A percentile compares a stretch with the other conserved stretches of the same genome.
These are phyloP conservation scores for Drosophila kepulauana DNA, from an alignment of 1,140 invertebrate genomes.

Conservation along the genomic window DNA sequence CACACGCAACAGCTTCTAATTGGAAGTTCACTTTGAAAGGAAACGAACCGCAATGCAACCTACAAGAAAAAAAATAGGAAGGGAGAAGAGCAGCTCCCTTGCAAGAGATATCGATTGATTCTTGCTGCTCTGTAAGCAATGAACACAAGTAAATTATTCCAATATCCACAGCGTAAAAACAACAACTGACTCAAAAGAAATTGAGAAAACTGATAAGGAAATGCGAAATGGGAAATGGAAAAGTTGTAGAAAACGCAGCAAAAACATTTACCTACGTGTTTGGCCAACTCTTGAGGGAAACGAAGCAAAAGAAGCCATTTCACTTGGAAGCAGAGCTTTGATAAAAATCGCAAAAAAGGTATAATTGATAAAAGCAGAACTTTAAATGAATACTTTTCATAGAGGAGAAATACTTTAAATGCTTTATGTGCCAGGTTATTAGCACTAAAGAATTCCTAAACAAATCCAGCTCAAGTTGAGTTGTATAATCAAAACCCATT, in stretches of 20 bases:
- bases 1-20: slow-evolving; percentile 75
- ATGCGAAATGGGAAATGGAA: no score
- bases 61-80: slow-evolving; percentile 3
- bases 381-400: not conserved
- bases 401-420: no score
- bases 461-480: not conserved
- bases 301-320: not conserved
- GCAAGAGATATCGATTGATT: slow-evolving; percentile 36
- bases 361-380: not conserved
- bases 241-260: not conserved
- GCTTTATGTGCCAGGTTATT: no score
- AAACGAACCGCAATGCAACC: slow-evolving; percentile 11
- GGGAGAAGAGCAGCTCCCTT: not conserved
- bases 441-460: no score
- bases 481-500: slow-evolving; percentile 43
- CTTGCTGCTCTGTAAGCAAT: slow-evolving; percentile 11
- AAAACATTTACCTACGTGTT: slow-evolving; percentile 7
- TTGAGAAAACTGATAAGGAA: not conserved
- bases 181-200: not conserved
- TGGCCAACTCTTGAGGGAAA: not conserved
- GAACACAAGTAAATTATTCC: slow-evolving; percentile 34
- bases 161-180: slow-evolving; percentile 7
- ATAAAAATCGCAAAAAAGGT: not conserved
- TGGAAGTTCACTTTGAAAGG: slow-evolving; percentile 59
- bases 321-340: not conserved